These are phyloP conservation scores for Watsonalla cultraria DNA, from an alignment of 2,888 invertebrate species.

Conservation along the genomic window DNA sequence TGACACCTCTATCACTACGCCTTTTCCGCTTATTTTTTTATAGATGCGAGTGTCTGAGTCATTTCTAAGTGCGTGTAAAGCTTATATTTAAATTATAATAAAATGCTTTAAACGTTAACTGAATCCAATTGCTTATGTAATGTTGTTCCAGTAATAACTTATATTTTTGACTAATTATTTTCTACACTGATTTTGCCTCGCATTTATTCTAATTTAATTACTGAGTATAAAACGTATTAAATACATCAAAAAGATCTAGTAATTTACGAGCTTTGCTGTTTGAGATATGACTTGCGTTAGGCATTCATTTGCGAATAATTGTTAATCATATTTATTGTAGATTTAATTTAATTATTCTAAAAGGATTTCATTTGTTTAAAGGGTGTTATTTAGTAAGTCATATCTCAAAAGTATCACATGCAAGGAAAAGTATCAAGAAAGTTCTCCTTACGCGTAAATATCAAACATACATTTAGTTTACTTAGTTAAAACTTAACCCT, in stretches of 20 bases:
- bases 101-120: no score
- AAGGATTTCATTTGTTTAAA: no score
- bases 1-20: no score
- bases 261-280: constrained; percentile 43
- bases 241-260: constrained; percentile 70
- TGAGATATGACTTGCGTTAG: constrained; percentile 40
- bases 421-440: constrained; percentile 37
- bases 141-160: constrained; percentile 17
- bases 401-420: constrained; percentile 55
- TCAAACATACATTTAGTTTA: background rate
- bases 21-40: no score
- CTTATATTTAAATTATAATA: no score
- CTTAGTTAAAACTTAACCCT: no score
- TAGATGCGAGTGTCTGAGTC: no score
- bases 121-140: background rate
- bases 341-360: no score
- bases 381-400: constrained; percentile 25
- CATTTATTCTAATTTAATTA: constrained; percentile 60
- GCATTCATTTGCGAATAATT: no score
- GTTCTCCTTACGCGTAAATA: constrained; percentile 28
- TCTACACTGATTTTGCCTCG: constrained; percentile 44
- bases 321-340: no score
- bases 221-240: constrained; percentile 74
- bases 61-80: no score
- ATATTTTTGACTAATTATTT: constrained; percentile 34